A percentile compares a stretch with the other conserved stretches of the same genome.
phyloP scores from a whole-genome alignment of 2,113 vertebrate species.

The Pteropus alecto region DNA sequence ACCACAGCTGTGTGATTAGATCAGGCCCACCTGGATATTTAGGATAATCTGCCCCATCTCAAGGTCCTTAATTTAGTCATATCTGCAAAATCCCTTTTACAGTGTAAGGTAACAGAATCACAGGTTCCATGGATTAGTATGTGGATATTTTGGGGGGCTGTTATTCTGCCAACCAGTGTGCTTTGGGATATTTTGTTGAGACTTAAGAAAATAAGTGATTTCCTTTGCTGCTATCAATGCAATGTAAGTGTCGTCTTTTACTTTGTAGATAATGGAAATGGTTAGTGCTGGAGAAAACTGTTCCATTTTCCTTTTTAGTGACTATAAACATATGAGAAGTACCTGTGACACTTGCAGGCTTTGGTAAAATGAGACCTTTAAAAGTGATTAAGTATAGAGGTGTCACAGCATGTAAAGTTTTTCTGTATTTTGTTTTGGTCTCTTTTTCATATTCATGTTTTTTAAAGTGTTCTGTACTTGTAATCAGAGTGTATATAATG shows the following conservation, averaged over 20 bases:
- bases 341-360: background rate
- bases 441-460: background rate
- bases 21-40: background rate
- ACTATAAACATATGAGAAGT: background rate
- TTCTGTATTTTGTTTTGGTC: background rate
- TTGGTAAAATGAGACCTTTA: background rate
- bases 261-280: background rate
- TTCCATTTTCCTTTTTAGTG: background rate
- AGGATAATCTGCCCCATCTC: background rate
- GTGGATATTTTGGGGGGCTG: background rate
- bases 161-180: background rate
- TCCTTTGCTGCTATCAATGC: background rate
- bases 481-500: background rate
- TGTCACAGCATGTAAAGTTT: background rate
- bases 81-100: background rate
- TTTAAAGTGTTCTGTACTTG: background rate
- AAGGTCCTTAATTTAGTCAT: background rate
- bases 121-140: background rate
- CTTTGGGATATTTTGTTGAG: slow-evolving; percentile 16
- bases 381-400: background rate
- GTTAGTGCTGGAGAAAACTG: background rate
- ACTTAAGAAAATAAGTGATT: background rate
- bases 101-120: background rate
- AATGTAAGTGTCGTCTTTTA: background rate
- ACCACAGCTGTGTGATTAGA: background rate